Evolutionary conservation across 2,888 invertebrate genomes (phyloP).

Genomic region (Latrodectus hesperus): DNA sequence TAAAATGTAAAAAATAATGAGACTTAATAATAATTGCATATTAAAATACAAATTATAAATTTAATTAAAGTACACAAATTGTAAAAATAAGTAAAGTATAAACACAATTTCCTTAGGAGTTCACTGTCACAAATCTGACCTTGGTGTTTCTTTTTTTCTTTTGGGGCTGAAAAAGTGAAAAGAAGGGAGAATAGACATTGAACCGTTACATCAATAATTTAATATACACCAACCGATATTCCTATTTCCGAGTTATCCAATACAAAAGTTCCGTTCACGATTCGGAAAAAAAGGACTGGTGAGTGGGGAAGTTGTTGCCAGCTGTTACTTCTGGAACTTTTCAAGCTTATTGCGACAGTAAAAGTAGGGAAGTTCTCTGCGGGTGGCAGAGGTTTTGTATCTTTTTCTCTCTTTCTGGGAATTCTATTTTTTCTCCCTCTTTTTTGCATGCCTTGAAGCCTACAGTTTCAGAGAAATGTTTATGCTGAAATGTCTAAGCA

Average conservation of each 20-base stretch:
- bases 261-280: conserved; percentile 25
- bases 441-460: background rate
- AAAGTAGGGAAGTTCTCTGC: conserved; percentile 36
- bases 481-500: background rate
- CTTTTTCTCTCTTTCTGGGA: conserved; percentile 7
- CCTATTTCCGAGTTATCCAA: conserved; percentile 21
- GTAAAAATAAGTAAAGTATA: too few relatives aligned
- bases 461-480: conserved; percentile 16
- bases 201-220: conserved; percentile 63
- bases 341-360: conserved; percentile 47
- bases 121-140: conserved; percentile 7
- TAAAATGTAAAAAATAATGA: too few relatives aligned
- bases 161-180: background rate
- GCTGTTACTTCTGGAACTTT: conserved; percentile 59
- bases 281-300: background rate
- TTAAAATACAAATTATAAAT: too few relatives aligned
- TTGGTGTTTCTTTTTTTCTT: conserved; percentile 28
- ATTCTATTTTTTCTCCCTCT: background rate
- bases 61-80: too few relatives aligned
- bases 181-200: conserved; percentile 15
- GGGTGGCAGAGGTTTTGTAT: conserved; percentile 38
- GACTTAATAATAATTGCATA: too few relatives aligned
- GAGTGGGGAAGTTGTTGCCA: conserved; percentile 32
- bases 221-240: conserved; percentile 62
- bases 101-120: too few relatives aligned